These are phyloP conservation scores for Petrocephalus zakoni DNA, from an alignment of 2,113 vertebrate species.

Conservation along the genomic window DNA sequence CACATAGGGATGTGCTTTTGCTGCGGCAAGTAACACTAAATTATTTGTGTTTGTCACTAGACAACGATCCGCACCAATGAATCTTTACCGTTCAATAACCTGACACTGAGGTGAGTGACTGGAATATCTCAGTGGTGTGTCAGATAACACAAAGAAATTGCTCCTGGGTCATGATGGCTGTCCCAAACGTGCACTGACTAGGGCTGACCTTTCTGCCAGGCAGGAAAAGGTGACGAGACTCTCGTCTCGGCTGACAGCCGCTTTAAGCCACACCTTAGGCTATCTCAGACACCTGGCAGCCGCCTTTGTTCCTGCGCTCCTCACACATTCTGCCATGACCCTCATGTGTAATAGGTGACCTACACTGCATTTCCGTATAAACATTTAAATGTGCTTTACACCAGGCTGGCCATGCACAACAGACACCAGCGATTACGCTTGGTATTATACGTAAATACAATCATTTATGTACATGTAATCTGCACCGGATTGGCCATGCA, in stretches of 20 bases:
- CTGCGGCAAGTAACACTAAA: not conserved
- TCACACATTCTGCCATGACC: not conserved
- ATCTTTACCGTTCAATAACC: not conserved
- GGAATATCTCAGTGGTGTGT: not conserved
- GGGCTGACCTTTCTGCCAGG: not conserved
- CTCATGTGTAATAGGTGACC: not conserved
- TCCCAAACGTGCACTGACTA: not conserved
- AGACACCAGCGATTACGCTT: not conserved
- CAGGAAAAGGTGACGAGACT: not conserved
- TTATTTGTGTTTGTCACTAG: slow-evolving; percentile 8
- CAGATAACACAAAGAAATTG: not conserved
- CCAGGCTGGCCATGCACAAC: not conserved
- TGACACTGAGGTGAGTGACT: not conserved
- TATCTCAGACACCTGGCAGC: not conserved
- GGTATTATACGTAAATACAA: not conserved
- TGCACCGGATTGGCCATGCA: not conserved
- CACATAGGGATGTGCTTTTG: not conserved
- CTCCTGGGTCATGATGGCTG: not conserved
- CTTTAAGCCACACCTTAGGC: not conserved
- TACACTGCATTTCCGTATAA: not conserved
- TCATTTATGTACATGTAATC: not conserved
- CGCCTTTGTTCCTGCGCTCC: not conserved
- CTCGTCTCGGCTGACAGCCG: not conserved
- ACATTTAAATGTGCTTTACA: not conserved
- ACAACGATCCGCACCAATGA: not conserved